These are phyloP conservation scores for Linnaemya tessellans DNA, from an alignment of 2,888 invertebrate species.

Conservation along the genomic window DNA sequence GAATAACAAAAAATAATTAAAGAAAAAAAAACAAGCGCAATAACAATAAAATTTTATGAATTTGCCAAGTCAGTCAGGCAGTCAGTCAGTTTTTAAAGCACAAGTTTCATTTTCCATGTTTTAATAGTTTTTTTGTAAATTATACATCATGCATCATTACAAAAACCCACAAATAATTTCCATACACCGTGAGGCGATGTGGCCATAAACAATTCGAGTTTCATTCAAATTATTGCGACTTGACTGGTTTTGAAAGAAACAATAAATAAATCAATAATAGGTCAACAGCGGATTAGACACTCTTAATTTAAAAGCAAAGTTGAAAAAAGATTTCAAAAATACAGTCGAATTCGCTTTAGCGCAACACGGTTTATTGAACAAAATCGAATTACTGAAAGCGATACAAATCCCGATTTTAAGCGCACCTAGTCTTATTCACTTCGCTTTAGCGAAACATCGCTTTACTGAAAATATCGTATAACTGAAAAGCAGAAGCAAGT, in stretches of 20 bases:
- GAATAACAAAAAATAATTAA: too few relatives aligned
- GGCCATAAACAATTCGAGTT: constrained; percentile 42
- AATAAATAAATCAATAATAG: neutral
- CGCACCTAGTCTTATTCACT: too few relatives aligned
- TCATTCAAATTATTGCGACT: constrained; percentile 34
- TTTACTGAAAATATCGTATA: too few relatives aligned
- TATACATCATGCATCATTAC: constrained; percentile 32
- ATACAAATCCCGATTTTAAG: too few relatives aligned
- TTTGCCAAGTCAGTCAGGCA: constrained; percentile 16
- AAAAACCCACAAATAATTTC: constrained; percentile 36
- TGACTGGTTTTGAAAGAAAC: constrained; percentile 7
- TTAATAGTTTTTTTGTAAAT: constrained; percentile 38
- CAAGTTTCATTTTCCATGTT: constrained; percentile 33
- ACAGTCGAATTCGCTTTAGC: too few relatives aligned
- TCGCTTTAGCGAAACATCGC: too few relatives aligned
- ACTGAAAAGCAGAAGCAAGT: too few relatives aligned
- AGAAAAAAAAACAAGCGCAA: constrained; percentile 11
- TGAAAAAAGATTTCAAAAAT: neutral
- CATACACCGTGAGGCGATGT: constrained; percentile 6
- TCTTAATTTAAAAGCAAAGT: neutral
- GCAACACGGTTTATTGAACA: too few relatives aligned
- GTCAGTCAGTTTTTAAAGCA: constrained; percentile 27
- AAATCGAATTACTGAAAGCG: too few relatives aligned
- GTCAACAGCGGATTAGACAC: neutral
- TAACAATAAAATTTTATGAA: constrained; percentile 21